Evolutionary conservation across 2,888 invertebrate species (phyloP), one percentile per base, ranked within the genome.

Genomic region (Drosophila formosana): DNA sequence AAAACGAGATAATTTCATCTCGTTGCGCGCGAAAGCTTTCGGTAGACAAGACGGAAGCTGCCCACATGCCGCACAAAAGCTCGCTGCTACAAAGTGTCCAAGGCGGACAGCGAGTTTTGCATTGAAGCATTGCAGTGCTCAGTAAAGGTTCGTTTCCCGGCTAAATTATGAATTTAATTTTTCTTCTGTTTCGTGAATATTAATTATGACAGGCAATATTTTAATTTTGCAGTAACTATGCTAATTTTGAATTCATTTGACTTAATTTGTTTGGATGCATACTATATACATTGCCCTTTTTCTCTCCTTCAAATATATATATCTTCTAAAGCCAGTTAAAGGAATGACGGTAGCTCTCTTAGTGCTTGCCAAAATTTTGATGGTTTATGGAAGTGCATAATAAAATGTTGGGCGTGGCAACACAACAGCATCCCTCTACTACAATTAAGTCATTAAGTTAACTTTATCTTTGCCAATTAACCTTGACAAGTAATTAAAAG

Each of bases 141-240:
- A 6, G 9, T 28, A 34, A 68, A 45, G 55, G 74, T 78, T 75
- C n/a, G 62, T 26, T 47, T 56, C 74, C 25, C 9, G 47, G 75
- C 2, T 49, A 78, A 18, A 25, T 9, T 3, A 26, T 13, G n/a
- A 26, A 18, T 9, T 30, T 4, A 30, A 30, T 0, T 30, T 5
- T 3, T 28, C 4, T 30, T 30, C 0, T 1, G 4, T 18, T 18
- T 18, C 18, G 18, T 18, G 18, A 18, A 18, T 18, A 18, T 18
- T 1, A 18, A 18, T 18, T 28, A 28, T 3, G 28, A 3, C 28
- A 28, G 28, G 28, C 18, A 18, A 18, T 18, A 18, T 1, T 18
- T 18, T 18, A 18, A 1, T 18, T 18, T 18, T 18, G 18, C 18
- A 18, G 18, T 1, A 18, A 18, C 18, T 1, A 18, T 18, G 18